phyloP scores from a whole-genome alignment of 2,113 vertebrate genomes.

The Entelurus aequoreus region DNA sequence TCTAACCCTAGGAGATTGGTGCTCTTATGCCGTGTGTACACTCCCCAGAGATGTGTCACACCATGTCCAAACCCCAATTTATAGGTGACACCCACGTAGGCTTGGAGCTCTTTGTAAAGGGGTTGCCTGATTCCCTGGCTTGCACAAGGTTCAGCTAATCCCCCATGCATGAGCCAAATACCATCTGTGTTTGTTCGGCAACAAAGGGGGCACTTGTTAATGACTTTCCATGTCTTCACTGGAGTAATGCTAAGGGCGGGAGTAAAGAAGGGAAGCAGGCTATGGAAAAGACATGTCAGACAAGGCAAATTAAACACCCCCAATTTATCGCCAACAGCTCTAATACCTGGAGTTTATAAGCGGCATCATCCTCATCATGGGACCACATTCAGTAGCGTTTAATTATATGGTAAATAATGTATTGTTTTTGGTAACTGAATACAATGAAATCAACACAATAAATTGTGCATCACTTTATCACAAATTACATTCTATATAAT shows the following conservation, averaged over 20 bases:
- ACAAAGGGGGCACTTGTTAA: slow-evolving; percentile 79
- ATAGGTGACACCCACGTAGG: slow-evolving; percentile 38
- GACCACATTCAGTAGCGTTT: neutral
- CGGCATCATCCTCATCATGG: slow-evolving; percentile 1
- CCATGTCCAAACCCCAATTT: neutral
- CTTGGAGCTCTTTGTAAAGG: slow-evolving; percentile 53
- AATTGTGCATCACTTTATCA: neutral
- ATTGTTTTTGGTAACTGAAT: too few species aligned
- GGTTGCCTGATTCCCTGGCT: slow-evolving; percentile 52
- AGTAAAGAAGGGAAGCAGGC: slow-evolving; percentile 22
- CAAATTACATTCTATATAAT: neutral
- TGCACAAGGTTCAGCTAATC: slow-evolving; percentile 70
- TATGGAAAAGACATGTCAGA: slow-evolving; percentile 43
- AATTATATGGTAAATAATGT: neutral
- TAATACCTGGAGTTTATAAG: slow-evolving; percentile 22
- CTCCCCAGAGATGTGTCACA: neutral
- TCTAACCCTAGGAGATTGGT: neutral
- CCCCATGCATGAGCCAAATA: slow-evolving; percentile 76
- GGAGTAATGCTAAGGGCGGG: slow-evolving; percentile 48
- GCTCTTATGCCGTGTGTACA: neutral
- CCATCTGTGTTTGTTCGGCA: slow-evolving; percentile 75
- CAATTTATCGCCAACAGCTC: neutral
- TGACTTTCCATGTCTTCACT: slow-evolving; percentile 74
- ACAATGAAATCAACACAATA: too few species aligned
- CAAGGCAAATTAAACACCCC: slow-evolving; percentile 17